Evolutionary conservation across 2,113 vertebrate species (phyloP), one percentile per base, ranked within the genome.

Genomic region (Pseudorectes ferrugineus): DNA sequence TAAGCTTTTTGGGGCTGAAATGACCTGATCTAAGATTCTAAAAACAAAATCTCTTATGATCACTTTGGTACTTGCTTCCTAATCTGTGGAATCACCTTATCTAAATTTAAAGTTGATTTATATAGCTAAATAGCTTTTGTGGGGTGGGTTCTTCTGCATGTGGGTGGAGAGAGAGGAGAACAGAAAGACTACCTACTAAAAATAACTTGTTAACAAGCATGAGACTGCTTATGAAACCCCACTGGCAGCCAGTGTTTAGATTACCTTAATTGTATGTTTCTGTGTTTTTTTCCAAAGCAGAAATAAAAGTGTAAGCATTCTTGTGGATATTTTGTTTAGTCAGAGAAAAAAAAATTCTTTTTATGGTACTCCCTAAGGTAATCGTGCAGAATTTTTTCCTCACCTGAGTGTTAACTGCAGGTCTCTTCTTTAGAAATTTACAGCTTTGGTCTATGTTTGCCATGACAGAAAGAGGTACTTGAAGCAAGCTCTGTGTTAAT

Each of bases 141-240:
- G 38, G 26, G 43, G 67, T 88, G 71, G 38, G 82, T 81, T 94
- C 4, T 38, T 92, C 67, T 86, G 75, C 8, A 4, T 89, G 80
- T 84, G 78, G 87, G 77, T 87, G 77, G 61, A 73, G 71, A 88
- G 85, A 91, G 24, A 85, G 57, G 28, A 67, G 80, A 91, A 77
- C 48, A 51, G 91, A 80, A 86, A 92, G 68, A 91, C 61, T 51
- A 36, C 28, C 43, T 93, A 29, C 95, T 95, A 95, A 95, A 97
- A 97, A 96, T 95, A 96, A 40, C 86, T 58, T 85, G 62, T 79
- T 92, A 88, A 89, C 15, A n/a, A 84, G 68, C 43, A 88, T 79
- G 89, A 90, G 85, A 74, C 55, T 90, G 82, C 88, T 95, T 95
- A 80, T 94, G 85, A 96, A 94, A 92, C 78, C 28, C 25, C 63